Conservation (phyloP, 2,113 vertebrate genomes). For the Aphelocoma coerulescens region DNA sequence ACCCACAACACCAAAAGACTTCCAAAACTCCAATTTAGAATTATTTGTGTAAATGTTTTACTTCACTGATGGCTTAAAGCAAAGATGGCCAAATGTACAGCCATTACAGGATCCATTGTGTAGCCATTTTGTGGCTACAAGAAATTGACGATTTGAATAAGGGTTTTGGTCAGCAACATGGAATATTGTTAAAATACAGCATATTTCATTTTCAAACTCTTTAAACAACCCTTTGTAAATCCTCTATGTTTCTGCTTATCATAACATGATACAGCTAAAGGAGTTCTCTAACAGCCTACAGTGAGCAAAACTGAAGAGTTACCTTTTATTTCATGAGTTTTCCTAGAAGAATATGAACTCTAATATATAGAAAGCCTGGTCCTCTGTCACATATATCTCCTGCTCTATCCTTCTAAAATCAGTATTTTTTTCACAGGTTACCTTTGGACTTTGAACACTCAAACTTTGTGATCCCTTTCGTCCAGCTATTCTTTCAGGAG, state of each 20-base stretch:
- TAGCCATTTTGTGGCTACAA: neutral
- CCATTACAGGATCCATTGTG: too few species aligned
- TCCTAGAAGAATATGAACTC: neutral
- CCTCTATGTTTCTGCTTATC: neutral
- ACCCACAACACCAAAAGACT: neutral
- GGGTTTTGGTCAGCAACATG: neutral
- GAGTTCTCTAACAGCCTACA: neutral
- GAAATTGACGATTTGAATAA: neutral
- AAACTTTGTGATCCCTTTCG: neutral
- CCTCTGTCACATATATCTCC: neutral
- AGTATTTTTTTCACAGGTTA: neutral
- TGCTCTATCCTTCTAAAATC: neutral
- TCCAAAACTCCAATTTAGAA: neutral
- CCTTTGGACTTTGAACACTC: neutral
- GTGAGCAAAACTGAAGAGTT: neutral
- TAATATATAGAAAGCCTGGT: neutral
- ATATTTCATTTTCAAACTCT: neutral
- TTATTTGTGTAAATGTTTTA: neutral
- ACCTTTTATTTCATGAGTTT: neutral
- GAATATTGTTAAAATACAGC: neutral
- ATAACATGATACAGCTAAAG: rapidly evolving
- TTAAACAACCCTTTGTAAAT: neutral
- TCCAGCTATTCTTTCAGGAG: neutral
- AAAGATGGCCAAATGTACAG: neutral
- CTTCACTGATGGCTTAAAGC: neutral